Base-by-base conservation (phyloP, 2,888 invertebrate genomes). In the Rugalucina vietnamica region DNA sequence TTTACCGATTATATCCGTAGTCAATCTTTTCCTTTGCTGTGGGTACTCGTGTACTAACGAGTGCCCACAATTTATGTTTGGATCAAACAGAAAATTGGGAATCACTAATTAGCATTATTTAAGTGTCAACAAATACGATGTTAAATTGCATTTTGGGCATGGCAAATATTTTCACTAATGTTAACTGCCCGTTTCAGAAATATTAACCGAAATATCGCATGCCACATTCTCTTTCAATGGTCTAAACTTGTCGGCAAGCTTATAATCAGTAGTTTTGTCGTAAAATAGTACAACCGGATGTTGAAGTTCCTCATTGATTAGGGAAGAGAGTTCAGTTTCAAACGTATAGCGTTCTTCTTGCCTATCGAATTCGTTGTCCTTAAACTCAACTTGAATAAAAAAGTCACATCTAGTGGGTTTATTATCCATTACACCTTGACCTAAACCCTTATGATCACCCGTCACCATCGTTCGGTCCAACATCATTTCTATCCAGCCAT, bases 401-500 rank as follows among this genome's bases (percentile, higher is more conserved):
- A 94, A 93, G 12, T 89, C 84, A 82, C 89, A 91, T 27, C 82
- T 89, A 4, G 91, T 90, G 32, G 85, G 87, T 75, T 92, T 90
- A 79, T 92, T 93, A 85, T 94, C 94, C 70, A 89, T 85, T 0
- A 94, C 89, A 0, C 93, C 93, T 75, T 93, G 93, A 5, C 93
- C 93, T n/a, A 94, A 84, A 0, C 95, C 95, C 4, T 93, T 84
- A 34, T 90, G 88, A 84, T 95, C 95, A 79, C 94, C 94, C 57
- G 92, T 90, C 12, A 85, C 60, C 32, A 93, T 88, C 37, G 92
- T 90, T 21, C 94, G 78, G 77, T 95, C 94, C 21, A 95, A 82
- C 94, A 95, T 94, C 14, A 94, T 89, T 83, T 95, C 95, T 39
- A 95, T 65, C 78, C 88, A 87, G 4, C 94, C 94, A 14, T 86